A percentile compares a stretch with the other conserved stretches of the same genome.
Evolutionary conservation across 2,888 invertebrate species (phyloP).

Genomic region (Heterodera filipjevi): DNA sequence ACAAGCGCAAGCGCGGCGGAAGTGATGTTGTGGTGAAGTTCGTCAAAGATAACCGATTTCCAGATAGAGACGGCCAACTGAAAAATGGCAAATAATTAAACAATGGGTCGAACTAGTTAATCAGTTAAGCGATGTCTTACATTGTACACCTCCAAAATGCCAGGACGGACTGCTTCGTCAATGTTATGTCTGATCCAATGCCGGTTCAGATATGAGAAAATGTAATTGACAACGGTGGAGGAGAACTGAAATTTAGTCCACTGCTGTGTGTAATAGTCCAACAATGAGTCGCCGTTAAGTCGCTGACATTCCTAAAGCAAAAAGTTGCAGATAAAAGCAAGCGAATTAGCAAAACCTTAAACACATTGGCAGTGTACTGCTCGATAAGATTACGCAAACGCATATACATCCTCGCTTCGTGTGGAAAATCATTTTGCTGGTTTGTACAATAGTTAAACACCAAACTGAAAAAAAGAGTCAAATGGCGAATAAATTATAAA

Average conservation of each 20-base stretch:
- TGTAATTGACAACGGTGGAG: slow-evolving; percentile 83
- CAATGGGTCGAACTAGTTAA: too few species aligned
- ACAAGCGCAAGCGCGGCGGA: slow-evolving; percentile 95
- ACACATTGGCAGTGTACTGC: not conserved
- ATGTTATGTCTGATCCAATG: slow-evolving; percentile 99
- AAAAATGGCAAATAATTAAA: too few species aligned
- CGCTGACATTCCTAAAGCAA: slow-evolving; percentile 77
- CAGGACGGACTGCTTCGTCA: slow-evolving; percentile 83
- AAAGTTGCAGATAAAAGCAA: too few species aligned
- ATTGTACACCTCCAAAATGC: slow-evolving; percentile 94
- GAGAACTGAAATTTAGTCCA: slow-evolving; percentile 82
- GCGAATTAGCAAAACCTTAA: slow-evolving; percentile 10
- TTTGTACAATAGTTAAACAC: slow-evolving; percentile 95
- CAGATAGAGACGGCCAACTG: slow-evolving; percentile 69
- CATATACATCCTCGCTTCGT: slow-evolving; percentile 78
- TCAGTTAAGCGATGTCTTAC: slow-evolving; percentile 56
- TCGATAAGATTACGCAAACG: slow-evolving; percentile 86
- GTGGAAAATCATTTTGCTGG: not conserved
- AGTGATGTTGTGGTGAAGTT: slow-evolving; percentile 86
- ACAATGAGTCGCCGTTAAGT: slow-evolving; percentile 91
- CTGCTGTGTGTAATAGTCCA: slow-evolving; percentile 91
- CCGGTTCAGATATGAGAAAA: slow-evolving; percentile 93
- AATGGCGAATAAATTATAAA: slow-evolving; percentile 6
- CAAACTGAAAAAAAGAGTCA: slow-evolving; percentile 72
- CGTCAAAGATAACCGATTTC: slow-evolving; percentile 91